Conservation (phyloP, 2,888 invertebrate species). For the Nomada lathburiana region DNA sequence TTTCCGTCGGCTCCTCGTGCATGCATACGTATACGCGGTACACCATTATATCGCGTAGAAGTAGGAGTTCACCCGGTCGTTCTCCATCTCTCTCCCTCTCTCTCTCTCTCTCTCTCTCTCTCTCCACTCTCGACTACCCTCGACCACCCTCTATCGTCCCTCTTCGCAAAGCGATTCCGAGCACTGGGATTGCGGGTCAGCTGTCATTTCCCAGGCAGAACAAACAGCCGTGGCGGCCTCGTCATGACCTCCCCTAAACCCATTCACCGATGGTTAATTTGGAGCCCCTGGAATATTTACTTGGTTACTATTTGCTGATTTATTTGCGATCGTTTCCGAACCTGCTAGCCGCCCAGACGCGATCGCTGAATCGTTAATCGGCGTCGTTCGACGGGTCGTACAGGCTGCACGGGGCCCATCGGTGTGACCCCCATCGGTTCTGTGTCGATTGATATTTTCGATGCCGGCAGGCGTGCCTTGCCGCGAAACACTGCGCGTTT, state of each 20-base stretch:
- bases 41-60: slow-evolving; percentile 51
- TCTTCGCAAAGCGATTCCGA: slow-evolving; percentile 63
- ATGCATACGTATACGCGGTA: no score
- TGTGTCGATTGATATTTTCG: slow-evolving; percentile 26
- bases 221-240: slow-evolving; percentile 71
- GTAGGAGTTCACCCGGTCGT: slow-evolving; percentile 11
- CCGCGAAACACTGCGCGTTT: slow-evolving; percentile 27
- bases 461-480: slow-evolving; percentile 25
- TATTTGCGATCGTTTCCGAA: slow-evolving; percentile 64
- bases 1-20: slow-evolving; percentile 51
- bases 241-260: slow-evolving; percentile 73
- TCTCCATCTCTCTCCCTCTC: neutral
- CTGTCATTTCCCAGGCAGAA: slow-evolving; percentile 76
- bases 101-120: slow-evolving; percentile 1
- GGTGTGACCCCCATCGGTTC: neutral
- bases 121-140: slow-evolving; percentile 2
- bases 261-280: slow-evolving; percentile 70
- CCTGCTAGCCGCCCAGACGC: neutral
- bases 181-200: slow-evolving; percentile 75
- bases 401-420: neutral
- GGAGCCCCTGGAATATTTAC: slow-evolving; percentile 67
- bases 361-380: slow-evolving; percentile 57
- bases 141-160: slow-evolving; percentile 12
- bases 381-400: slow-evolving; percentile 1
- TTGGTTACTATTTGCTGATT: slow-evolving; percentile 69